Percentiles rank a stretch among this genome's conserved stretches.
These are phyloP conservation scores for Latrodectus elegans DNA, from an alignment of 2,888 invertebrate species.

Conservation along the genomic window DNA sequence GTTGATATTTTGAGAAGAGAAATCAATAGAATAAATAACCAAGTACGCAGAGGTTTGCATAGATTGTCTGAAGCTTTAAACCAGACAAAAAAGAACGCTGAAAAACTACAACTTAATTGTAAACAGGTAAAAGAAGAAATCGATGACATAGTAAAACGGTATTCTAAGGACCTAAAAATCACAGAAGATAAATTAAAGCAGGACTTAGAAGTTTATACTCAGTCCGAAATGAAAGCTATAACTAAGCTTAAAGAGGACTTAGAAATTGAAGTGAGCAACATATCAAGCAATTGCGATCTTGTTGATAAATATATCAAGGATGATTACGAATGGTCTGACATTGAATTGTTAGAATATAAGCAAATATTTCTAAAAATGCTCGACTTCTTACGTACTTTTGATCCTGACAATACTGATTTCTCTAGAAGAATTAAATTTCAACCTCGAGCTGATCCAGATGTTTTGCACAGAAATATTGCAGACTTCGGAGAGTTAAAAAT, in stretches of 20 bases:
- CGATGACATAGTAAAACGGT: slow-evolving; percentile 83
- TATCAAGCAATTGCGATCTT: slow-evolving; percentile 96
- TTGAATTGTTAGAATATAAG: slow-evolving; percentile 85
- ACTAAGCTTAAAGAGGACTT: slow-evolving; percentile 92
- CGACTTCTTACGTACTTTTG: slow-evolving; percentile 93
- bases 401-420: slow-evolving; percentile 92
- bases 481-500: slow-evolving; percentile 93
- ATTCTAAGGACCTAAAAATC: slow-evolving; percentile 75
- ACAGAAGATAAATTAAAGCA: slow-evolving; percentile 79
- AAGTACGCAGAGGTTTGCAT: slow-evolving; percentile 84
- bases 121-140: slow-evolving; percentile 93
- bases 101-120: slow-evolving; percentile 91
- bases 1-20: slow-evolving; percentile 95
- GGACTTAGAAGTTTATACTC: slow-evolving; percentile 88
- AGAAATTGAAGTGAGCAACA: slow-evolving; percentile 94
- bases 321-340: slow-evolving; percentile 77
- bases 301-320: slow-evolving; percentile 90
- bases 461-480: slow-evolving; percentile 89
- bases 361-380: slow-evolving; percentile 96
- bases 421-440: slow-evolving; percentile 83
- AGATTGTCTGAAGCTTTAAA: slow-evolving; percentile 89
- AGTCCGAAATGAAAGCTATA: slow-evolving; percentile 89
- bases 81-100: slow-evolving; percentile 86
- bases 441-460: slow-evolving; percentile 94
- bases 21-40: slow-evolving; percentile 83